These are phyloP conservation scores for Phalanger gymnotis DNA, from an alignment of 2,797 vertebrate genomes.

Conservation along the genomic window DNA sequence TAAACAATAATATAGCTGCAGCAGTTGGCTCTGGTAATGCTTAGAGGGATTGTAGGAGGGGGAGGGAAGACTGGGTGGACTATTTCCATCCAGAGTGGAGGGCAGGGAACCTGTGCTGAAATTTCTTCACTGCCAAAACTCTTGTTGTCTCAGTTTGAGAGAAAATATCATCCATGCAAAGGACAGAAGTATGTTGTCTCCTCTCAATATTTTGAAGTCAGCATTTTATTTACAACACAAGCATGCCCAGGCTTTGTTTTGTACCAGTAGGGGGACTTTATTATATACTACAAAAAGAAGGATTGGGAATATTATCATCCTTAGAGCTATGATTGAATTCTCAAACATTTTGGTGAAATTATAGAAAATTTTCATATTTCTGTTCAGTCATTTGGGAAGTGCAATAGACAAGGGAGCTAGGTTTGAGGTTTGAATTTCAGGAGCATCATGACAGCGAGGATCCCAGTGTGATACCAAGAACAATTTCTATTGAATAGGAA, in stretches of 20 bases:
- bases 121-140: not conserved
- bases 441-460: not conserved
- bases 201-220: not conserved
- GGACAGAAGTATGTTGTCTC: not conserved
- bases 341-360: not conserved
- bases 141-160: not conserved
- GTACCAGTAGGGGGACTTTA: slow-evolving; percentile 6
- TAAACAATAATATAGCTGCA: not conserved
- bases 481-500: not conserved
- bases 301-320: not conserved
- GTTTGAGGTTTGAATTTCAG: not conserved
- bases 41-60: not conserved
- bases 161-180: not conserved
- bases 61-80: not conserved
- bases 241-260: not conserved
- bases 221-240: not conserved
- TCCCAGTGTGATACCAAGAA: not conserved
- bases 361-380: not conserved
- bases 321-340: slow-evolving; percentile 2
- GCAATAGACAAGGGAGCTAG: not conserved
- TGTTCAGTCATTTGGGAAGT: not conserved
- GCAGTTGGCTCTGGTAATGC: not conserved
- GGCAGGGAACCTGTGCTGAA: not conserved
- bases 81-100: not conserved
- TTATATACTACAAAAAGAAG: slow-evolving; percentile 1